Evolutionary conservation across 2,797 vertebrate genomes (phyloP).

Genomic region (Danio albolineatus): DNA sequence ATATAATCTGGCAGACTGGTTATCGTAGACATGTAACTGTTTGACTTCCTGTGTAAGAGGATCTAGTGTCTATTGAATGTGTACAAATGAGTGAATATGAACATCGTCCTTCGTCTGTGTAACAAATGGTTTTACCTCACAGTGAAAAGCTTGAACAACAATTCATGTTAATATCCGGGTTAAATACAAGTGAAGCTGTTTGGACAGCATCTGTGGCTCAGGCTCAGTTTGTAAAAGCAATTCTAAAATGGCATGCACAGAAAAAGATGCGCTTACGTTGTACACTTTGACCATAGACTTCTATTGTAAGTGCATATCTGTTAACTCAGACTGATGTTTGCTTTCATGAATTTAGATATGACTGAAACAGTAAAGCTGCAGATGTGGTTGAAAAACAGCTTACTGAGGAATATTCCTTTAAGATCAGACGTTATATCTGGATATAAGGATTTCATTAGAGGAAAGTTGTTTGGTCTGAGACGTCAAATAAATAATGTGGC

Average conservation of each 20-base stretch:
- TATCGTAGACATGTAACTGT: conserved; percentile 42
- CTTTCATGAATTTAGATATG: not conserved
- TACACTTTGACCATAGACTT: not conserved
- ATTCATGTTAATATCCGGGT: conserved; percentile 28
- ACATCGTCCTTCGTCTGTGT: conserved; percentile 29
- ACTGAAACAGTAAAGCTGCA: not conserved
- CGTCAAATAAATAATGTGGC: conserved; percentile 20
- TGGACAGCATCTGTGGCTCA: not conserved
- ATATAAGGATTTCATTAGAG: not conserved
- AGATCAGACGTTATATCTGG: not conserved
- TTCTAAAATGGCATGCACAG: not conserved
- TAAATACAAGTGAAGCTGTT: not conserved
- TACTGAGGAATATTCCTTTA: not conserved
- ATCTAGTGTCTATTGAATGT: conserved; percentile 47
- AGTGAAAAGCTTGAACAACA: conserved; percentile 39
- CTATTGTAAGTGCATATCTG: conserved; percentile 1
- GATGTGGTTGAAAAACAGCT: not conserved
- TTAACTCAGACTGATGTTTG: conserved; percentile 1
- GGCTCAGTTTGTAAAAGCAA: not conserved
- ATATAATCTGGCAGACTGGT: conserved; percentile 47
- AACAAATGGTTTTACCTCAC: conserved; percentile 51
- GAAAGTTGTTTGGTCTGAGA: conserved; percentile 6
- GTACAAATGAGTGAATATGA: conserved; percentile 42
- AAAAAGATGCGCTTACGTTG: not conserved
- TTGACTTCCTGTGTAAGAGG: conserved; percentile 39